A percentile compares a stretch with the other conserved stretches of the same genome.
Evolutionary conservation across 1,140 invertebrate genomes (phyloP).

Genomic region (Platyscapa corneri): DNA sequence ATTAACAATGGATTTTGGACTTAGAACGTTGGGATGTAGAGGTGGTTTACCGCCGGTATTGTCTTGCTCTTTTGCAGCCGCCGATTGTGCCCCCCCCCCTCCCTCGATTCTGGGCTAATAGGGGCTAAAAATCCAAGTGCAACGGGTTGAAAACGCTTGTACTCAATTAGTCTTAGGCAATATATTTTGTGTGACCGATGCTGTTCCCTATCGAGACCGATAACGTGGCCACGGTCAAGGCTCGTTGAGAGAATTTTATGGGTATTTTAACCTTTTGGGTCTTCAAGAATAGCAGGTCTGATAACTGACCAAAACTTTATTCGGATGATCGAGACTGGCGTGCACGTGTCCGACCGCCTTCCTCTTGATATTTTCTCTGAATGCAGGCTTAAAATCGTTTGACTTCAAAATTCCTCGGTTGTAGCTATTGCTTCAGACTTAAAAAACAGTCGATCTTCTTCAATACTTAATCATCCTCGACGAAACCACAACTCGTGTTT

Average conservation of each 20-base stretch:
- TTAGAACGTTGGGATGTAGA: no score
- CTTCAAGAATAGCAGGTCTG: slow-evolving; percentile 1
- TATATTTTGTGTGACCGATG: not conserved
- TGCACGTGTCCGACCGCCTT: not conserved
- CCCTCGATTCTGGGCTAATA: no score
- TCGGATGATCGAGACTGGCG: not conserved
- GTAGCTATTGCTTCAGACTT: no score
- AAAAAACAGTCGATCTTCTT: not conserved
- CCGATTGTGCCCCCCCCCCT: no score
- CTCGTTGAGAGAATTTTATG: not conserved
- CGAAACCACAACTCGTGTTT: no score
- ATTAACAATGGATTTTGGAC: no score
- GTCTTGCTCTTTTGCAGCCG: no score
- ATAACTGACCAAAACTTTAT: slow-evolving; percentile 6
- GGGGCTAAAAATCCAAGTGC: not conserved
- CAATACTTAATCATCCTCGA: no score
- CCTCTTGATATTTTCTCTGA: not conserved
- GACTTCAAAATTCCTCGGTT: no score
- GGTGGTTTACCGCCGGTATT: no score
- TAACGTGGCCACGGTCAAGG: slow-evolving; percentile 1
- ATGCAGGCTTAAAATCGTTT: not conserved
- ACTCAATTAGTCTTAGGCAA: slow-evolving; percentile 6
- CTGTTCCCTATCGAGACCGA: not conserved
- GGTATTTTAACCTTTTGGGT: slow-evolving; percentile 9
- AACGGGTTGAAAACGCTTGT: not conserved